Evolutionary conservation across 2,888 invertebrate genomes (phyloP), one percentile per base, ranked within the genome.

Genomic region (Ceramica pisi): DNA sequence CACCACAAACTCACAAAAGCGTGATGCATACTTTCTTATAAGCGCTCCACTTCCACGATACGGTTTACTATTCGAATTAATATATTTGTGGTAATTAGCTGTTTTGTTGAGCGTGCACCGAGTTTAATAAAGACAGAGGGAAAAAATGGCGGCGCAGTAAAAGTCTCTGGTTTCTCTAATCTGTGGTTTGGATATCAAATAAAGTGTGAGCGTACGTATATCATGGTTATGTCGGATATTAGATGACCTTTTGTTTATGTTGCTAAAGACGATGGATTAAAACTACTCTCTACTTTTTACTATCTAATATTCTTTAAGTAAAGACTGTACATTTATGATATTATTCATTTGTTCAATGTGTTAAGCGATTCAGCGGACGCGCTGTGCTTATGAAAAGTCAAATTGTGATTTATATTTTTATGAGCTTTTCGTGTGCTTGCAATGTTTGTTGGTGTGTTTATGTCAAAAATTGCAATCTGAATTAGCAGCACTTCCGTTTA

Each of bases 21-120:
- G 73, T 67, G 70, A 74, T 75, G 60, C 44, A 53, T 51, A 76
- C 84, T 82, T 84, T 84, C 85, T 70, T 74, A 48, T 69, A 63
- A 74, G 50, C 68, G 85, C 75, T 83, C 85, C 68, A 85, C 70
- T 85, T 83, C 48, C 57, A 71, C 50, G 77, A 73, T 75, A 78
- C 71, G 75, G 78, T 73, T 62, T 78, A 75, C 76, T 76, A 75
- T 85, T 78, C 53, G 71, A 48, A 80, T 82, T 82, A 82, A 65
- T 80, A 72, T 79, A 75, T 82, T 78, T 78, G 63, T 70, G 41
- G 67, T 72, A 84, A 80, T 84, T 80, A 82, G 67, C 19, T 66
- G 78, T 66, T 72, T 66, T 77, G 64, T 75, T 80, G 51, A 68
- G 65, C 62, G 55, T 55, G 61, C 44, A 80, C 31, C 26, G 53